Evolutionary conservation across 2,888 invertebrate genomes (phyloP).

Genomic region (Acrobasis consociella): DNA sequence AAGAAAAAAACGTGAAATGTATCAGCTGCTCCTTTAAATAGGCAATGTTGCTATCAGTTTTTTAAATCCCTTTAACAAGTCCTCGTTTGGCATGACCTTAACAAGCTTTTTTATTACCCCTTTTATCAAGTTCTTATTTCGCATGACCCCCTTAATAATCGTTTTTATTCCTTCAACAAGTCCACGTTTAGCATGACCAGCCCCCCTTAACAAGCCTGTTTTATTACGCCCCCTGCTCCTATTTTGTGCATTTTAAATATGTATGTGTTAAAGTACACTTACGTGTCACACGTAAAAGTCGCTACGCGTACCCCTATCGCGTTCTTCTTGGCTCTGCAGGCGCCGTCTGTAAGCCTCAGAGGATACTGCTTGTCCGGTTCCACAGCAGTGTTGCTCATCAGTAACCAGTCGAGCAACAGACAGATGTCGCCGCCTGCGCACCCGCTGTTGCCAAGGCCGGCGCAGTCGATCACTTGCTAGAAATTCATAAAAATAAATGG

Average conservation of each 20-base stretch:
- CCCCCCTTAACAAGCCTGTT: too few relatives aligned
- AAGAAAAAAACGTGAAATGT: too few relatives aligned
- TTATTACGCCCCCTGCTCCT: too few relatives aligned
- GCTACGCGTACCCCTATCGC: slow-evolving; percentile 73
- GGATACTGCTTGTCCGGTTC: slow-evolving; percentile 85
- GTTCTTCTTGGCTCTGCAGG: slow-evolving; percentile 67
- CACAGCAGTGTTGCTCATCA: slow-evolving; percentile 79
- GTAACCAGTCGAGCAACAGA: slow-evolving; percentile 88
- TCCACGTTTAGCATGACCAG: too few relatives aligned
- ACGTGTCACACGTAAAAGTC: slow-evolving; percentile 87
- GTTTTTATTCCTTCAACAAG: too few relatives aligned
- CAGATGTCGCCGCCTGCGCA: slow-evolving; percentile 93
- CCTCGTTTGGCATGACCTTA: too few relatives aligned
- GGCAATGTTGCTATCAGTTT: slow-evolving; percentile 41
- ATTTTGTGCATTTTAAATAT: too few relatives aligned
- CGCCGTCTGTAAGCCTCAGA: slow-evolving; percentile 71
- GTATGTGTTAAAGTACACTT: slow-evolving; percentile 47
- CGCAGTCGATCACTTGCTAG: slow-evolving; percentile 91
- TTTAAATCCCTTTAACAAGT: too few relatives aligned
- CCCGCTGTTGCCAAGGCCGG: slow-evolving; percentile 86
- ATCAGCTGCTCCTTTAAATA: too few relatives aligned
- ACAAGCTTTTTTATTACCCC: too few relatives aligned
- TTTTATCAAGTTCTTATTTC: too few relatives aligned
- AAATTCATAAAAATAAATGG: slow-evolving; percentile 28
- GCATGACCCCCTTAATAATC: too few relatives aligned